These are phyloP conservation scores for Tipula vernalis DNA, from an alignment of 2,888 invertebrate genomes.

Conservation along the genomic window DNA sequence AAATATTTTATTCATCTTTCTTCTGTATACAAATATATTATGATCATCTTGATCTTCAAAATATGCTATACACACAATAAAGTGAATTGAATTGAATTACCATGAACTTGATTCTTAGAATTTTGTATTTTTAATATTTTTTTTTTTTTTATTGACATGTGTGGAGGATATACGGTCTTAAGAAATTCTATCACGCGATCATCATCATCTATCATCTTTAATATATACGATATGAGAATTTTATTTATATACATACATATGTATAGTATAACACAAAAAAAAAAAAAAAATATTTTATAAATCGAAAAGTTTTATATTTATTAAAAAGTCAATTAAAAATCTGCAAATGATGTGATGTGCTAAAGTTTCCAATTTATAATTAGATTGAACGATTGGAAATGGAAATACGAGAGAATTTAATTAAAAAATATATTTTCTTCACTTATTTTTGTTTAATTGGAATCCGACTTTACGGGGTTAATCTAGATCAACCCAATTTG, in stretches of 20 bases:
- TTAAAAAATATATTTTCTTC: neutral
- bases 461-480: neutral
- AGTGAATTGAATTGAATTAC: conserved; percentile 5
- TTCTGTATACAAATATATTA: neutral
- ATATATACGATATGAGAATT: neutral
- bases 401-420: neutral
- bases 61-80: neutral
- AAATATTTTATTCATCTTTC: neutral
- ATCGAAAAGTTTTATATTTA: neutral
- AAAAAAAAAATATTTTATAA: neutral
- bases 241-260: neutral
- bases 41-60: conserved; percentile 4
- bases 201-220: neutral
- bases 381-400: conserved; percentile 4
- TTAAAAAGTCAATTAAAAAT: conserved; percentile 4
- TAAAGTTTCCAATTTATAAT: conserved; percentile 4
- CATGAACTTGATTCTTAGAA: conserved; percentile 7
- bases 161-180: conserved; percentile 4
- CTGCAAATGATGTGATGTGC: neutral
- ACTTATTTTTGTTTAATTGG: neutral
- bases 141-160: neutral
- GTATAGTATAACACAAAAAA: neutral
- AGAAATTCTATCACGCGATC: conserved; percentile 4
- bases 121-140: neutral
- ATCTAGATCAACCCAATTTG: neutral